Percentiles rank a stretch among this genome's conserved stretches.
These are phyloP conservation scores for Muraenolepis orangiensis DNA, from an alignment of 2,797 vertebrate species.

Conservation along the genomic window DNA sequence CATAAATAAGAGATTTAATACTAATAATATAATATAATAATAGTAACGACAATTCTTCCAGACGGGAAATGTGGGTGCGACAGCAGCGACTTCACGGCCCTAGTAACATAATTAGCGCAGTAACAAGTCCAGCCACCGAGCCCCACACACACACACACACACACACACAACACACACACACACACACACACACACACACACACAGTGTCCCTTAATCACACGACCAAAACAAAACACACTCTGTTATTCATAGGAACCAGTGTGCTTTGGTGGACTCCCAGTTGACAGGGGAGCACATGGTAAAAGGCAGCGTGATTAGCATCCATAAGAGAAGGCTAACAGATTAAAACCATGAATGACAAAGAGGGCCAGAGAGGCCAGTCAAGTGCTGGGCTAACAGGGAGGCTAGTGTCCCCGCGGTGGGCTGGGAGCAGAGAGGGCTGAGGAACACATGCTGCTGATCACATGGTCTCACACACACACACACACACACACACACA, in stretches of 20 bases:
- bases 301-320: background rate
- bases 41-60: background rate
- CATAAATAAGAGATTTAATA: too few species aligned
- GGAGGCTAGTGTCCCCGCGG: background rate
- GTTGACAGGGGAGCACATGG: background rate
- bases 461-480: background rate
- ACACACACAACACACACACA: background rate
- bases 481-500: background rate
- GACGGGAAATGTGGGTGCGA: background rate
- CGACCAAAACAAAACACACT: conserved; percentile 1
- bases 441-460: background rate
- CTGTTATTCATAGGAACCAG: conserved; percentile 1
- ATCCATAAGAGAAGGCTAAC: background rate
- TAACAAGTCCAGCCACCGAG: background rate
- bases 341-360: conserved; percentile 2
- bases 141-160: too few species aligned
- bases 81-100: background rate
- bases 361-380: background rate
- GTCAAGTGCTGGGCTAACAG: background rate
- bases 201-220: background rate
- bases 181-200: background rate
- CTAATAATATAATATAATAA: background rate
- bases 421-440: background rate
- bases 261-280: background rate
- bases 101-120: background rate